These are phyloP conservation scores for Agrypnia vestita DNA, from an alignment of 1,140 invertebrate genomes.

Conservation along the genomic window DNA sequence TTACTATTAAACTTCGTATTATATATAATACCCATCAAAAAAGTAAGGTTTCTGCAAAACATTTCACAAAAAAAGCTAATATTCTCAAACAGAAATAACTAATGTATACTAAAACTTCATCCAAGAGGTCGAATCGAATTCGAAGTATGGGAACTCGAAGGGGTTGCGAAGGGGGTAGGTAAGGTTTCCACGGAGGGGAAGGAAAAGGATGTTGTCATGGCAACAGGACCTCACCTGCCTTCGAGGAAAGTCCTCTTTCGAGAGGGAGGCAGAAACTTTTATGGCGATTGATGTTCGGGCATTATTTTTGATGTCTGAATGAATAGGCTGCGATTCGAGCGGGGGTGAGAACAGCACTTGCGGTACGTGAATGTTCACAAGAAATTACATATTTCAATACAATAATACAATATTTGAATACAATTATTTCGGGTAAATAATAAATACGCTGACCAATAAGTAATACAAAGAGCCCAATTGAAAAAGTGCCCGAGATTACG, in stretches of 20 bases:
- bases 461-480: too few relatives aligned
- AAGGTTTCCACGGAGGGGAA: constrained; percentile 51
- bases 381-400: not conserved
- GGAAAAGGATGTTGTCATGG: constrained; percentile 56
- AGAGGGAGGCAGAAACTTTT: constrained; percentile 55
- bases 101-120: not conserved
- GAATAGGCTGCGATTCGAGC: constrained; percentile 60
- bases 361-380: constrained; percentile 3
- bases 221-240: constrained; percentile 59
- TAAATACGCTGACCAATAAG: too few relatives aligned
- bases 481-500: too few relatives aligned
- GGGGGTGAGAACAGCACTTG: constrained; percentile 33
- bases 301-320: constrained; percentile 62
- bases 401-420: too few relatives aligned
- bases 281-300: constrained; percentile 62
- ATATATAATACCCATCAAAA: too few relatives aligned
- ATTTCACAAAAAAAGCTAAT: too few relatives aligned
- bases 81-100: too few relatives aligned
- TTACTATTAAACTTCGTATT: too few relatives aligned
- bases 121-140: constrained; percentile 13
- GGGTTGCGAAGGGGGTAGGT: constrained; percentile 66
- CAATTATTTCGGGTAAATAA: too few relatives aligned
- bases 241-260: constrained; percentile 33
- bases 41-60: too few relatives aligned
- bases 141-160: not conserved